These are phyloP conservation scores for Drosophila bunnanda DNA, from an alignment of 2,888 invertebrate species.

Conservation along the genomic window DNA sequence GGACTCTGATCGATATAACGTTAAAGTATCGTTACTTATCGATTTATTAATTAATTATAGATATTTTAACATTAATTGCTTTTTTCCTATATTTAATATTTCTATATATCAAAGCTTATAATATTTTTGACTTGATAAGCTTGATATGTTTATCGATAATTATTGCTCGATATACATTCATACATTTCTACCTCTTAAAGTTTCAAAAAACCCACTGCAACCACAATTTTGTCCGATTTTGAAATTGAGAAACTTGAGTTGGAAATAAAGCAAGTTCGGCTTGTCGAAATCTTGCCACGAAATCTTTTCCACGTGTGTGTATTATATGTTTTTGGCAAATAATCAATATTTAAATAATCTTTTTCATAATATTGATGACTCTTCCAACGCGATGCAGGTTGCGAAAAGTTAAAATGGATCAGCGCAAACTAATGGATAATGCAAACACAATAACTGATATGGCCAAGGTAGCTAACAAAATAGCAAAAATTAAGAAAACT, in stretches of 20 bases:
- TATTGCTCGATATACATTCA: neutral
- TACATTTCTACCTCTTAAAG: neutral
- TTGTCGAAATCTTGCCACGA: slow-evolving; percentile 6
- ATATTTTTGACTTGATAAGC: neutral
- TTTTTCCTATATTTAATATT: neutral
- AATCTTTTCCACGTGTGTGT: slow-evolving; percentile 16
- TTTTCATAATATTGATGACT: slow-evolving; percentile 62
- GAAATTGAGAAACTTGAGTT: slow-evolving; percentile 6
- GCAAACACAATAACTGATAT: slow-evolving; percentile 99
- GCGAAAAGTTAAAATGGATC: slow-evolving; percentile 99
- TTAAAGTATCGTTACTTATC: no score
- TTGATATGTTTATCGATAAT: neutral
- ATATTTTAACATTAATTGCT: neutral
- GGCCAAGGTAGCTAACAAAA: slow-evolving; percentile 93
- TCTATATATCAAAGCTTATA: neutral
- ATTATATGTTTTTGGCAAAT: slow-evolving; percentile 14
- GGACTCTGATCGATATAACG: neutral
- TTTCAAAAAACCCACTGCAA: neutral
- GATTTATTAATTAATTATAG: no score
- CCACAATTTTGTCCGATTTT: slow-evolving; percentile 12
- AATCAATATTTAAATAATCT: slow-evolving; percentile 23
- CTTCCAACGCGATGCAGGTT: slow-evolving; percentile 87
- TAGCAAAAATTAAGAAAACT: neutral
- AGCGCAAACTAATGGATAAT: slow-evolving; percentile 99
- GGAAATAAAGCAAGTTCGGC: slow-evolving; percentile 10